These are phyloP conservation scores for Taeniopygia guttata DNA, from an alignment of 2,797 vertebrate species.

Conservation along the genomic window DNA sequence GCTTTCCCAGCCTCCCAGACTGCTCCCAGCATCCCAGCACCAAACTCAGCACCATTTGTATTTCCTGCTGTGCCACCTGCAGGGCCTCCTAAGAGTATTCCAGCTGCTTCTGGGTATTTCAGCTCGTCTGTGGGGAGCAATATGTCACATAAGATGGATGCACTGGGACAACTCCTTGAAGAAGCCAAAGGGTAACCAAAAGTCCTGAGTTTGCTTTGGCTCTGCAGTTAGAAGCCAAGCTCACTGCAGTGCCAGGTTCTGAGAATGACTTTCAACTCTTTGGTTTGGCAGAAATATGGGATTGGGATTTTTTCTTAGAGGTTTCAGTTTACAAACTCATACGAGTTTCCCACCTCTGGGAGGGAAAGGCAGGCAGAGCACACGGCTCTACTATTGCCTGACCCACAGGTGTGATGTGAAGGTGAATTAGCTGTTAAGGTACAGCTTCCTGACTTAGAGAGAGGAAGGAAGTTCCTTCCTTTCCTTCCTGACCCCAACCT, in stretches of 20 bases:
- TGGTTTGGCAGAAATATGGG: not conserved
- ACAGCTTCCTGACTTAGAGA: not conserved
- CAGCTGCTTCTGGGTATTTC: constrained; percentile 64
- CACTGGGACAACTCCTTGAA: constrained; percentile 81
- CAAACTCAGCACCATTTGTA: constrained; percentile 40
- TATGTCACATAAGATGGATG: constrained; percentile 76
- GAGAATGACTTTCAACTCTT: not conserved
- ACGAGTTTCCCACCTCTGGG: fast-evolving
- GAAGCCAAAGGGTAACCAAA: constrained; percentile 83
- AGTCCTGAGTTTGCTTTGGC: not conserved
- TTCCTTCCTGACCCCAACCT: not conserved
- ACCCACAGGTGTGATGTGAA: not conserved
- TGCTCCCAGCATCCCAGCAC: constrained; percentile 48
- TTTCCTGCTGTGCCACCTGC: constrained; percentile 53
- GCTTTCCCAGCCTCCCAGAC: constrained; percentile 61
- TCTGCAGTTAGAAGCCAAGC: not conserved
- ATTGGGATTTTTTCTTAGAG: not conserved
- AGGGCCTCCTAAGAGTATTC: constrained; percentile 35
- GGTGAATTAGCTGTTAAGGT: not conserved
- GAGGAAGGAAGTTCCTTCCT: not conserved
- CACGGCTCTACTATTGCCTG: not conserved
- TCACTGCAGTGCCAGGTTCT: not conserved
- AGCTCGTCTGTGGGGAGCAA: constrained; percentile 55
- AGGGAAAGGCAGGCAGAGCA: not conserved
- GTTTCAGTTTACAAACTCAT: not conserved